Conservation (phyloP, 1,140 invertebrate genomes). For the Drosophila ogumai region DNA sequence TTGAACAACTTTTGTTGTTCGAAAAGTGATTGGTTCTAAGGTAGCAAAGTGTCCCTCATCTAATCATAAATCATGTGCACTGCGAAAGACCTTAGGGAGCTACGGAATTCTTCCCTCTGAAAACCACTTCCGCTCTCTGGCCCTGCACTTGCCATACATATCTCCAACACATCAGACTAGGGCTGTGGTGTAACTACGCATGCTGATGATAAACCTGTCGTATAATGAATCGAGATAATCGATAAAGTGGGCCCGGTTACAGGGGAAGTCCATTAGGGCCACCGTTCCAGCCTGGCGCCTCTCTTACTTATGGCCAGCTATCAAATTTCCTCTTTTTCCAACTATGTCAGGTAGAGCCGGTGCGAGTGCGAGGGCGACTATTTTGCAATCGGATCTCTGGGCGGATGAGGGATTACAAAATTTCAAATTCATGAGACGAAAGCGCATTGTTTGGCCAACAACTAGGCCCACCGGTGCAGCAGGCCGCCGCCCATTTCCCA, state of each 20-base stretch:
- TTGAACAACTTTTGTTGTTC: background rate
- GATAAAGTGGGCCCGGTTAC: slow-evolving; percentile 56
- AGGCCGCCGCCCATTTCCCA: slow-evolving; percentile 22
- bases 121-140: slow-evolving; percentile 5
- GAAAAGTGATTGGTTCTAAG: background rate
- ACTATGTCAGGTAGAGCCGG: background rate
- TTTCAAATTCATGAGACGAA: slow-evolving; percentile 68
- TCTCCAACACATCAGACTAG: slow-evolving; percentile 14
- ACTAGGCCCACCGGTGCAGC: slow-evolving; percentile 17
- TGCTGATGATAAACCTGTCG: slow-evolving; percentile 46
- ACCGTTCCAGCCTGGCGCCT: slow-evolving; percentile 46
- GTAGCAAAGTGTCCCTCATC: background rate
- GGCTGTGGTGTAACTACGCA: slow-evolving; percentile 16
- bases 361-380: slow-evolving; percentile 6
- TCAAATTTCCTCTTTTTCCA: slow-evolving; percentile 40
- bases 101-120: background rate
- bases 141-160: slow-evolving; percentile 5
- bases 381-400: slow-evolving; percentile 57
- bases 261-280: slow-evolving; percentile 49
- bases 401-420: slow-evolving; percentile 61
- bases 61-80: slow-evolving; percentile 12
- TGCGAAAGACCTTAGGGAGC: background rate
- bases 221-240: slow-evolving; percentile 50
- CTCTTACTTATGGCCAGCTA: slow-evolving; percentile 32
- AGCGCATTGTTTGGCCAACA: slow-evolving; percentile 40